Base-by-base conservation (phyloP, 2,888 invertebrate genomes). In the Endotricha flammealis region DNA sequence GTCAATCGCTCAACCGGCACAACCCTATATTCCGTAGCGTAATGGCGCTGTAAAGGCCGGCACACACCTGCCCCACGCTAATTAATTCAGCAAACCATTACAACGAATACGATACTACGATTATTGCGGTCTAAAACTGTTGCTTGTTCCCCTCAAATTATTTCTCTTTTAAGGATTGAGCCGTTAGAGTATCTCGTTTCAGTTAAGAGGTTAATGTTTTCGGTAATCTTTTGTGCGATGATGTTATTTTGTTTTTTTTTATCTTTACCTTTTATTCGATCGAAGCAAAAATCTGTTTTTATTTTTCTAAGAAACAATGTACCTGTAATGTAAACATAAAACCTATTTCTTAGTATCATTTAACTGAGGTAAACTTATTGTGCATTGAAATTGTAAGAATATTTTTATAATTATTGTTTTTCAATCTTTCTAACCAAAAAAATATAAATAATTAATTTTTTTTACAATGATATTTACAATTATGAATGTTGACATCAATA, bases 11-110 rank as follows among this genome's bases (percentile, higher is more conserved):
- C 66, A 70, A 64, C 62, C 66, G 64, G 54, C 28, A 20, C 28
- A 22, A 20, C 28, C 28, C 28, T 35, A 22, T 35, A 34, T 28
- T 28, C 23, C 34, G 34, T 20, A 16, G 32, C 20, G 36, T 36
- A 41, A 37, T 37, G 32, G 22, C 29, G 23, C 27, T 20, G 32
- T 42, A 39, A 39, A 33, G 41, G 40, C 36, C 11, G 33, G 30
- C 32, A 28, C 40, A 34, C 46, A 46, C 46, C 46, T 46, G 46
- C 42, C 39, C 31, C 30, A 57, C 57, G 67, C 64, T 78, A 83
- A 82, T 81, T 81, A 82, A 82, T 81, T 80, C 75, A 75, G 59
- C 54, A 62, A 63, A 57, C 66, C 63, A 74, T 74, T 77, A 71
- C 69, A 51, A 54, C 55, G 61, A 65, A 67, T 67, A 56, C 68